phyloP scores from a whole-genome alignment of 1,140 invertebrate species.

The Hermetia illucens region DNA sequence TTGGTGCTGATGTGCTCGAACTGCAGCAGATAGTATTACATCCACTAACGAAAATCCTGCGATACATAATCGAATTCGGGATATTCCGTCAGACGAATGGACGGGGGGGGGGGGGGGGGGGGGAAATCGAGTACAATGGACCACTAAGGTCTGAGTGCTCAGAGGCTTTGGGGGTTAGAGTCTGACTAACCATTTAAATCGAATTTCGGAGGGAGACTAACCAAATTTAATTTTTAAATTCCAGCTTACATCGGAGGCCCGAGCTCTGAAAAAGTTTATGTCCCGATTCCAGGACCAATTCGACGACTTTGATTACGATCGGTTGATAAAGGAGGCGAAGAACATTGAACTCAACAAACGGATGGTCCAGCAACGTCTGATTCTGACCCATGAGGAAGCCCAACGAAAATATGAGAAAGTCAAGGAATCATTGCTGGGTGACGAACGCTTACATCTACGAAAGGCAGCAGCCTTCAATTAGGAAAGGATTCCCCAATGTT shows the following conservation, averaged over 20 bases:
- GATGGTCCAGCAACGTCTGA: constrained; percentile 27
- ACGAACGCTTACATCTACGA: constrained; percentile 15
- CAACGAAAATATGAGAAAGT: constrained; percentile 25
- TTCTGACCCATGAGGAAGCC: constrained; percentile 21
- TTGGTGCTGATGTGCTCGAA: too few species aligned
- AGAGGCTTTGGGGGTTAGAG: too few species aligned
- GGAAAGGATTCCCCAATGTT: not conserved
- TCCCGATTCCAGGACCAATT: constrained; percentile 28
- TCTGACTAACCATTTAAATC: not conserved
- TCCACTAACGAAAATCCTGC: too few species aligned
- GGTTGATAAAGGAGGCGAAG: constrained; percentile 20
- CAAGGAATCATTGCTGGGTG: constrained; percentile 16
- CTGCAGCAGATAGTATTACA: too few species aligned
- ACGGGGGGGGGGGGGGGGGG: too few species aligned
- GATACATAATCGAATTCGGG: too few species aligned
- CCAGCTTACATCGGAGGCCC: constrained; percentile 22
- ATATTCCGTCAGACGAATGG: too few species aligned
- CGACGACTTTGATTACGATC: constrained; percentile 24
- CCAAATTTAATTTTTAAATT: not conserved
- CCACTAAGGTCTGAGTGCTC: too few species aligned
- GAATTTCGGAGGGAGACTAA: not conserved
- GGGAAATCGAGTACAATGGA: too few species aligned
- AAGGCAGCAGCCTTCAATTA: not conserved
- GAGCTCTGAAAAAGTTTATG: constrained; percentile 21
- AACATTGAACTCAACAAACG: constrained; percentile 21